phyloP scores from a whole-genome alignment of 2,113 vertebrate species.

The Nibea albiflora region DNA sequence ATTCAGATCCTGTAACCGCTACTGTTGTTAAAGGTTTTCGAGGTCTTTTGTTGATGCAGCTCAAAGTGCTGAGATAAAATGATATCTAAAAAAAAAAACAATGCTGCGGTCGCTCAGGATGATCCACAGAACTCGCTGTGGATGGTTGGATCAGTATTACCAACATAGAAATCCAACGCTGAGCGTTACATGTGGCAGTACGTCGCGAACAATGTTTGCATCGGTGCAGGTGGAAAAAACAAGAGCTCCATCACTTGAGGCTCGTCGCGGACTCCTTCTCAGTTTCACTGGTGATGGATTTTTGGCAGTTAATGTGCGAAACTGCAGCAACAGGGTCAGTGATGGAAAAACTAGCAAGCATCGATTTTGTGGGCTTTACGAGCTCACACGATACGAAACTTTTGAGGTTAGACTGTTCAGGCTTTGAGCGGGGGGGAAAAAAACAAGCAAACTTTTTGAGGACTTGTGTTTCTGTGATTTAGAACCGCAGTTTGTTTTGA shows the following conservation, averaged over 20 bases:
- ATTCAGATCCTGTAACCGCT: not conserved
- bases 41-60: not conserved
- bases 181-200: not conserved
- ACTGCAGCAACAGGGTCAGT: constrained; percentile 18
- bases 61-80: not conserved
- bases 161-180: not conserved
- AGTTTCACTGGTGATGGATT: constrained; percentile 17
- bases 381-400: constrained; percentile 40
- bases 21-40: not conserved
- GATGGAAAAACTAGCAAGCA: constrained; percentile 43
- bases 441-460: not conserved
- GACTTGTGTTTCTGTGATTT: not conserved
- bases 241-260: not conserved
- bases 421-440: constrained; percentile 2
- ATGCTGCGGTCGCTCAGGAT: not conserved
- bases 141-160: not conserved
- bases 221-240: not conserved
- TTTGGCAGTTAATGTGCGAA: constrained; percentile 27
- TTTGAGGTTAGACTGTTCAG: constrained; percentile 23
- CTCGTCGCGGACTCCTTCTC: not conserved
- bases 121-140: not conserved
- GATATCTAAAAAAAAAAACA: not conserved
- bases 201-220: not conserved
- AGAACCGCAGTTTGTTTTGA: constrained; percentile 30
- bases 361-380: constrained; percentile 46